phyloP scores from a whole-genome alignment of 2,888 invertebrate genomes.

The Anorthoa munda region DNA sequence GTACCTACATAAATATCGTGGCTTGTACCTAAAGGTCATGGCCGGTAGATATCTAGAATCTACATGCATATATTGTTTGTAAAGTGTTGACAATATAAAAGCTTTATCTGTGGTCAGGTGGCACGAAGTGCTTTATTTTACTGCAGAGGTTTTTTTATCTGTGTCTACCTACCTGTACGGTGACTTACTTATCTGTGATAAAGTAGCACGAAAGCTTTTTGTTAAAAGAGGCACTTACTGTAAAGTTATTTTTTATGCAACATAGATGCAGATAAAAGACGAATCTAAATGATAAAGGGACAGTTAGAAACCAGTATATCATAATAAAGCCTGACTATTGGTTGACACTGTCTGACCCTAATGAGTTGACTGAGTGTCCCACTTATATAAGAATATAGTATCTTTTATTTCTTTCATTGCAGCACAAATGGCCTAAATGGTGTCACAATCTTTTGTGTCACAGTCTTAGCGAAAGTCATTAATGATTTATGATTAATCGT shows the following conservation, averaged over 20 bases:
- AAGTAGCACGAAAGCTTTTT: constrained; percentile 2
- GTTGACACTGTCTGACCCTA: constrained; percentile 16
- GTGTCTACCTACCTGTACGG: background rate
- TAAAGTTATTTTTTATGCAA: background rate
- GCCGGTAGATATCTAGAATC: constrained; percentile 9
- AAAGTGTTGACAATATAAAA: constrained; percentile 13
- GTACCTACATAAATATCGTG: constrained; percentile 8
- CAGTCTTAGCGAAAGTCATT: constrained; percentile 15
- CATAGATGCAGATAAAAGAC: too few relatives aligned
- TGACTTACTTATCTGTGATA: background rate
- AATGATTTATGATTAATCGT: constrained; percentile 18
- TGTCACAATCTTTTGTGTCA: constrained; percentile 24
- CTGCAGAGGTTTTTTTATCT: background rate
- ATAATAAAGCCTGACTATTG: constrained; percentile 9
- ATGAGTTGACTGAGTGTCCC: constrained; percentile 23
- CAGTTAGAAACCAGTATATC: background rate
- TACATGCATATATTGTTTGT: constrained; percentile 4
- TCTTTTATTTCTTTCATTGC: constrained; percentile 7
- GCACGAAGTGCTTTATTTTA: constrained; percentile 23
- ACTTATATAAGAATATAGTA: constrained; percentile 12
- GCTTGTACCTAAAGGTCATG: constrained; percentile 13
- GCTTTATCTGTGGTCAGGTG: constrained; percentile 17
- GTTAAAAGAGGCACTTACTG: background rate
- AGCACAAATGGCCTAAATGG: background rate
- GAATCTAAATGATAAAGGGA: background rate